Conservation (phyloP, 2,797 vertebrate genomes). For the Adelosebastes latens region DNA sequence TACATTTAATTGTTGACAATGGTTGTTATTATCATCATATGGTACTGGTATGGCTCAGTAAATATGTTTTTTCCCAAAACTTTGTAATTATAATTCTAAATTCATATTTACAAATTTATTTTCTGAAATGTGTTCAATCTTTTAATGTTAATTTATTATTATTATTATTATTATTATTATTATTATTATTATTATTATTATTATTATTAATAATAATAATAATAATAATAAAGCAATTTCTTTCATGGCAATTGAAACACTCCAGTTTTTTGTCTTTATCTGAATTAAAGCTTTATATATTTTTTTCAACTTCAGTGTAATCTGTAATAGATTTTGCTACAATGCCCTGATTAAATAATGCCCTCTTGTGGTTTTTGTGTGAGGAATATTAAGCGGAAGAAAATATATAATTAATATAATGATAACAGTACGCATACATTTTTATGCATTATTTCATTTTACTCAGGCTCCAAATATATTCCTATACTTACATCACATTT, state of each 20-base stretch:
- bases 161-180: too few species aligned
- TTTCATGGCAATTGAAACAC: not conserved
- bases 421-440: not conserved
- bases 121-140: not conserved
- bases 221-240: not conserved
- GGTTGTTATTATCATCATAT: not conserved
- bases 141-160: not conserved
- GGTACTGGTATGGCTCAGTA: not conserved
- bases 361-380: slow-evolving; percentile 56
- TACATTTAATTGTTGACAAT: not conserved
- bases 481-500: not conserved
- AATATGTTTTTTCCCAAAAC: not conserved
- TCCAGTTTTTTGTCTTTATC: not conserved
- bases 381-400: slow-evolving; percentile 24
- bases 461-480: not conserved
- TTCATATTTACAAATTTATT: not conserved
- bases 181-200: not conserved
- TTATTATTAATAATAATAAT: not conserved
- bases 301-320: not conserved
- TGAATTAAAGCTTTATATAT: not conserved
- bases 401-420: slow-evolving; percentile 28
- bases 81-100: not conserved
- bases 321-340: slow-evolving; percentile 1
- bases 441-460: not conserved
- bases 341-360: slow-evolving; percentile 52